phyloP scores from a whole-genome alignment of 1,140 invertebrate genomes.

The Euwallacea similis region DNA sequence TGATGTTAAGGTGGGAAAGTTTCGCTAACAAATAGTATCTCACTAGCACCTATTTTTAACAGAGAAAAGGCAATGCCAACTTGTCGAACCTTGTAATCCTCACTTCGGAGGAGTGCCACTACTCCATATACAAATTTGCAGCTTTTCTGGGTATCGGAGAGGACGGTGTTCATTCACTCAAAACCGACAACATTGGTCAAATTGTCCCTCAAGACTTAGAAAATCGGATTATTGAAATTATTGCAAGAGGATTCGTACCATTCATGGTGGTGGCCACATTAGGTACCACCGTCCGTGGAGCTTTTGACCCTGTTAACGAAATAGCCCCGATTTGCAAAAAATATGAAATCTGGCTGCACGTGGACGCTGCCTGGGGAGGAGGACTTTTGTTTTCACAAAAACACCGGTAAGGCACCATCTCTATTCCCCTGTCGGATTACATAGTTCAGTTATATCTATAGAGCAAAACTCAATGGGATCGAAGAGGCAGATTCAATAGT shows the following conservation, averaged over 20 bases:
- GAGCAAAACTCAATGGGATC: conserved; percentile 60
- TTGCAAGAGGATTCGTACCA: conserved; percentile 55
- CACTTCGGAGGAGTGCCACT: conserved; percentile 68
- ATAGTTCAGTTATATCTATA: conserved; percentile 3
- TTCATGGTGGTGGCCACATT: conserved; percentile 66
- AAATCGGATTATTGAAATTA: conserved; percentile 55
- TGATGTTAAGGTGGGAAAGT: conserved; percentile 57
- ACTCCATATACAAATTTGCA: conserved; percentile 65
- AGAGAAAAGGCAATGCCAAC: conserved; percentile 49
- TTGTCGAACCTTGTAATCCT: conserved; percentile 54
- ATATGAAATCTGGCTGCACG: conserved; percentile 69
- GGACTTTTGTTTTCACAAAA: conserved; percentile 63
- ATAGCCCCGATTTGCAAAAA: conserved; percentile 65
- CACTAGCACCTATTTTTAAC: conserved; percentile 11
- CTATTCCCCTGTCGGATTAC: background rate
- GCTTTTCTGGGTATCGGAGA: conserved; percentile 57
- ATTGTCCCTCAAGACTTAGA: conserved; percentile 62
- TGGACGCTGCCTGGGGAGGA: conserved; percentile 73
- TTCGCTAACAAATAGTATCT: background rate
- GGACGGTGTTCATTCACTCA: conserved; percentile 51
- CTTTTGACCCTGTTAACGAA: conserved; percentile 65
- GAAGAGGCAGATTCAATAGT: conserved; percentile 66
- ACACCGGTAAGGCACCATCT: conserved; percentile 49
- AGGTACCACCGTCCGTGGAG: conserved; percentile 62
- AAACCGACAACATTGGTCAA: conserved; percentile 57